Conservation (phyloP, 2,888 invertebrate species). For the Hyles lineata region DNA sequence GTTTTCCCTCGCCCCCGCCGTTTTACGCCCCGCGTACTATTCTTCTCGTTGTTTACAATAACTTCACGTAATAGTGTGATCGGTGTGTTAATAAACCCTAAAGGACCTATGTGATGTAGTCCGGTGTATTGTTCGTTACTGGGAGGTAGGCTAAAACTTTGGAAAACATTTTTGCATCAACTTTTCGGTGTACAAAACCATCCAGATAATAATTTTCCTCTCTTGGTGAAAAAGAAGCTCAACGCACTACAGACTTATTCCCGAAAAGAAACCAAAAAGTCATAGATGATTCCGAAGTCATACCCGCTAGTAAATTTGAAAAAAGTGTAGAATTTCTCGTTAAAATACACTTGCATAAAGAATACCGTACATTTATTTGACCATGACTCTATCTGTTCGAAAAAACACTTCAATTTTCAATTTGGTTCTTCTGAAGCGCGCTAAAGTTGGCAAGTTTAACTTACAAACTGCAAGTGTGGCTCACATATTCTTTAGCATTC, state of each 20-base stretch:
- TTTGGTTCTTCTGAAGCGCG: not conserved
- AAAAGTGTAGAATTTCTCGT: not conserved
- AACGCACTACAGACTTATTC: too few relatives aligned
- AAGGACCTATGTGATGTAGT: too few relatives aligned
- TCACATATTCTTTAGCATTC: too few relatives aligned
- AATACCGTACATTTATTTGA: not conserved
- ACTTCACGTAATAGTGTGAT: not conserved
- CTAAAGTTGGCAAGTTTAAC: not conserved
- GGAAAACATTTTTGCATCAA: too few relatives aligned
- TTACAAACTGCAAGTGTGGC: not conserved
- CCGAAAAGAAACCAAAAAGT: not conserved
- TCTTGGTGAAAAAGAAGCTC: too few relatives aligned
- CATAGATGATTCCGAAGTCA: not conserved
- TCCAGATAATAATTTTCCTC: too few relatives aligned
- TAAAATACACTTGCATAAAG: not conserved
- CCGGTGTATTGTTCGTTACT: too few relatives aligned
- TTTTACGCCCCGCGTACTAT: slow-evolving; percentile 17
- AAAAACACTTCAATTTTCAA: not conserved
- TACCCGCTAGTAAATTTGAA: not conserved
- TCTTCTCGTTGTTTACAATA: not conserved
- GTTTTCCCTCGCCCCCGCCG: slow-evolving; percentile 34
- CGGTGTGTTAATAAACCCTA: not conserved
- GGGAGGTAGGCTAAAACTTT: too few relatives aligned
- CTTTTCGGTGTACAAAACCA: too few relatives aligned
- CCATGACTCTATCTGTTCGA: not conserved